Evolutionary conservation across 2,797 vertebrate genomes (phyloP).

Genomic region (Poeciliopsis presidionis): DNA sequence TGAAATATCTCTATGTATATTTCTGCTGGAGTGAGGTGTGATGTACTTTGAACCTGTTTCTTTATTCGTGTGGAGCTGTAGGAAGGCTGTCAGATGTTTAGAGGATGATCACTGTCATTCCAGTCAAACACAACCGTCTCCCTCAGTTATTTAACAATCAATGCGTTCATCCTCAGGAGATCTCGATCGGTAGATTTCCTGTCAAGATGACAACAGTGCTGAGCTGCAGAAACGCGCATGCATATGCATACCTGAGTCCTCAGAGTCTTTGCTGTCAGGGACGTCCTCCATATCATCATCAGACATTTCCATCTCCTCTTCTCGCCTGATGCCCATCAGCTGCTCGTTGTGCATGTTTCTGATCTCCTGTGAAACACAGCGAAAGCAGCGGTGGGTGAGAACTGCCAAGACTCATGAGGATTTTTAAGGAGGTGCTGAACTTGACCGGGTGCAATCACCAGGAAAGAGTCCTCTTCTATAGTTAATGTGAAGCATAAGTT

Average conservation of each 20-base stretch:
- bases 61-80: constrained; percentile 33
- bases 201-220: constrained; percentile 37
- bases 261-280: constrained; percentile 88
- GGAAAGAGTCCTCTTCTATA: constrained; percentile 20
- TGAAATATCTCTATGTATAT: constrained; percentile 26
- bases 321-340: constrained; percentile 94
- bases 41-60: constrained; percentile 23
- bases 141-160: constrained; percentile 21
- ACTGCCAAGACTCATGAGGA: constrained; percentile 4
- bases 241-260: constrained; percentile 76
- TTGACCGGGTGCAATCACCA: constrained; percentile 2
- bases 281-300: constrained; percentile 92
- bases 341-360: constrained; percentile 96
- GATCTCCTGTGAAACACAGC: constrained; percentile 87
- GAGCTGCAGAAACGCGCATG: constrained; percentile 14
- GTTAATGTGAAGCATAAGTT: constrained; percentile 17
- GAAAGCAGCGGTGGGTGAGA: constrained; percentile 23
- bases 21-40: constrained; percentile 18
- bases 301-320: constrained; percentile 99
- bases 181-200: constrained; percentile 23
- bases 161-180: constrained; percentile 40
- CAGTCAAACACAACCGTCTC: constrained; percentile 47
- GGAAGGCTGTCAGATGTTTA: constrained; percentile 26
- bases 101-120: constrained; percentile 45
- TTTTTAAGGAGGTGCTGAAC: constrained; percentile 25